These are phyloP conservation scores for Bembecia ichneumoniformis DNA, from an alignment of 2,888 invertebrate species.

Conservation along the genomic window DNA sequence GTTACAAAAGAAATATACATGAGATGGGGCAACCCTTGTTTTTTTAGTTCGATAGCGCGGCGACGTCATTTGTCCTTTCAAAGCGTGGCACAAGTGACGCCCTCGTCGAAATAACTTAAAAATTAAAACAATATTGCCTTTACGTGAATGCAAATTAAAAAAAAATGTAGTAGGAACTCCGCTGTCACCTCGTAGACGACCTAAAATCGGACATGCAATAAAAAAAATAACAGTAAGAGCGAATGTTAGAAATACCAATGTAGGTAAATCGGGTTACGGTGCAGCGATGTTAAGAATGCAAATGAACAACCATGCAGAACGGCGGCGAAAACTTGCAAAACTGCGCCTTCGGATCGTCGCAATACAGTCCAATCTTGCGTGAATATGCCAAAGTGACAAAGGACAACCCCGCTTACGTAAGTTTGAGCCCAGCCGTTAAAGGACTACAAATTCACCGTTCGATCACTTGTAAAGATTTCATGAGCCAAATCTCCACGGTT, in stretches of 20 bases:
- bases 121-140: slow-evolving; percentile 34
- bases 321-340: slow-evolving; percentile 56
- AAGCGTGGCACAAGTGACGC: slow-evolving; percentile 29
- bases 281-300: slow-evolving; percentile 64
- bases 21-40: slow-evolving; percentile 74
- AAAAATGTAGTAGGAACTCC: slow-evolving; percentile 17
- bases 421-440: background rate
- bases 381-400: slow-evolving; percentile 21
- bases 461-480: no score
- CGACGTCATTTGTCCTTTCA: slow-evolving; percentile 34
- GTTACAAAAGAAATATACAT: slow-evolving; percentile 65
- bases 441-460: background rate
- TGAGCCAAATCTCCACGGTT: no score
- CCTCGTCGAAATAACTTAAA: slow-evolving; percentile 29
- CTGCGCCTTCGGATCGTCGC: slow-evolving; percentile 36
- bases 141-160: slow-evolving; percentile 39
- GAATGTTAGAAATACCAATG: slow-evolving; percentile 56
- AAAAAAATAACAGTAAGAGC: slow-evolving; percentile 47
- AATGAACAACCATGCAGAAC: slow-evolving; percentile 70
- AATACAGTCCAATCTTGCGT: slow-evolving; percentile 35
- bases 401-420: slow-evolving; percentile 16
- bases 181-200: slow-evolving; percentile 43
- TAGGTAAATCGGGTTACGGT: slow-evolving; percentile 64
- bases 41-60: slow-evolving; percentile 40
- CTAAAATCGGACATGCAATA: slow-evolving; percentile 62